Evolutionary conservation across 2,113 vertebrate genomes (phyloP), one percentile per base, ranked within the genome.

Genomic region (Hepsetus odoe): DNA sequence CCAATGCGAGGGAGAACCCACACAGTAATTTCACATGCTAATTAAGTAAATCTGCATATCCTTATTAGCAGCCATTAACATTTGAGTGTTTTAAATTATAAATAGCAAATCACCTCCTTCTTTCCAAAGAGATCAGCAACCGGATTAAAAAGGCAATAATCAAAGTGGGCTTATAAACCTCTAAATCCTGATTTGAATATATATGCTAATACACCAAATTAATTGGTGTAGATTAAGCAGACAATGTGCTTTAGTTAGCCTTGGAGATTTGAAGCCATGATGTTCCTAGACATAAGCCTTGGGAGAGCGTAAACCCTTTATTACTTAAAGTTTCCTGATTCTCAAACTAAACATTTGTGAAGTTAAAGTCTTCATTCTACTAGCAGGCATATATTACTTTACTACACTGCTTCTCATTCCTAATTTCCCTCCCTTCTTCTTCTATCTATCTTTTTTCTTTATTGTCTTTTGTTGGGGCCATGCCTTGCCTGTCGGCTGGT

Each of bases 131-230:
- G 40, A 69, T 69, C 40, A 69, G 66, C 66, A 16, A 28, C 66
- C 8, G 66, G 66, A 69, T 69, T 69, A 46, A 69, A 69, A 69
- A 69, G 44, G 40, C 66, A 69, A 69, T 69, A 69, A 49, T 69
- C 66, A 69, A 69, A 69, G 66, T 28, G 42, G 40, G 66, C 13
- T 49, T 49, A 26, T 69, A 69, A 30, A 13, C 66, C 26, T 30
- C 22, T 49, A 69, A 69, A 69, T 69, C 66, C 66, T 69, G 38
- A 69, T 69, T 69, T 69, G 66, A 69, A 65, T 65, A 65, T 65
- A 49, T 69, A 68, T 68, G 65, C 20, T 68, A 68, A 68, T 68
- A 46, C 30, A 24, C 40, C 66, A 69, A 69, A 69, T 69, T 69
- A 69, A 69, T 69, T 69, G 65, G 35, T 46, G 66, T 69, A 46